Base-by-base conservation (phyloP, 2,888 invertebrate genomes). In the Megaustenia siamemsis region DNA sequence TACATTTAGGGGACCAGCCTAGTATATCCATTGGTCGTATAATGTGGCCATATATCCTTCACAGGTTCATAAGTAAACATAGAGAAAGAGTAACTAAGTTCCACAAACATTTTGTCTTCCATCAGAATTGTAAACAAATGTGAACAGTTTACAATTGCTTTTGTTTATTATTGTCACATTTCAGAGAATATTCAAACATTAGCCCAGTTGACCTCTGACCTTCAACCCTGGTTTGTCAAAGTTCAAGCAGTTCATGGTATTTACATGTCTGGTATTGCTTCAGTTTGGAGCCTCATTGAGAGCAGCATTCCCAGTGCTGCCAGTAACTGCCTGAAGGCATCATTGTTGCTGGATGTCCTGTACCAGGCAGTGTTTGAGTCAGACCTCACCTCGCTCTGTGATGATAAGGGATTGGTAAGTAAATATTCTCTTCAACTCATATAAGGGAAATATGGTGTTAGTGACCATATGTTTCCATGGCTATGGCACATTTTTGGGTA, bases 131-230 rank as follows among this genome's bases (percentile, higher is more conserved):
- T n/a, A n/a, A n/a, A n/a, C n/a, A n/a, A n/a, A n/a, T n/a, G n/a
- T n/a, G n/a, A n/a, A n/a, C n/a, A n/a, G n/a, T n/a, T n/a, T n/a
- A n/a, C n/a, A n/a, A n/a, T n/a, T n/a, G n/a, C n/a, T n/a, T n/a
- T n/a, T n/a, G n/a, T n/a, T n/a, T n/a, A n/a, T 28, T 60, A 63
- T 63, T 60, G 5, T 28, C 6, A 2, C 1, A 28, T 63, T 89
- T 2, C 88, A 92, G 92, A 90, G 63, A 90, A 89, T 56, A 84
- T 87, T 0, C 81, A 89, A n/a, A 90, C 92, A 12, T 83, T 92
- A 35, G 68, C 85, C 12, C 82, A 82, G 40, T 81, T 92, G n/a
- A 76, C 86, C 15, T 69, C 35, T 71, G 81, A 82, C 38, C 82
- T 82, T 43, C 63, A 76, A n/a, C 71, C 82, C 21, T 85, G 82